Evolutionary conservation across 2,797 vertebrate species (phyloP).

Genomic region (Lates japonicus): DNA sequence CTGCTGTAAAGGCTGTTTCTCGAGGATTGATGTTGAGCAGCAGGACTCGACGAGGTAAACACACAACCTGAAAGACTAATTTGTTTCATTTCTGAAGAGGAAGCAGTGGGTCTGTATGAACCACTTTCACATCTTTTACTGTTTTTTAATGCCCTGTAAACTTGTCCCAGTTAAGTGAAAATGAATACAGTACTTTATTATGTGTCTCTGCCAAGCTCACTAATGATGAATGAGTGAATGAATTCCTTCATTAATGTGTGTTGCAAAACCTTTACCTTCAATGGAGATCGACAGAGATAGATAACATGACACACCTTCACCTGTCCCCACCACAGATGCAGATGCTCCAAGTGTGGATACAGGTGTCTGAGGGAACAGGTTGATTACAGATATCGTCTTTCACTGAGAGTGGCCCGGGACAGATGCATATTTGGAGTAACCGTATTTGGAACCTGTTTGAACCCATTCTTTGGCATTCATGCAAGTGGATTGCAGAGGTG

Average conservation of each 20-base stretch:
- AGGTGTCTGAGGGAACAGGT: slow-evolving; percentile 81
- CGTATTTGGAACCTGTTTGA: slow-evolving; percentile 93
- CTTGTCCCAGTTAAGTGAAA: neutral
- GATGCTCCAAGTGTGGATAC: slow-evolving; percentile 89
- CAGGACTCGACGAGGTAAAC: slow-evolving; percentile 68
- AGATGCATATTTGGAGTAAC: slow-evolving; percentile 88
- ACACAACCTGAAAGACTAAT: neutral
- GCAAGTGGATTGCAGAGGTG: slow-evolving; percentile 91
- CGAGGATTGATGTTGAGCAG: slow-evolving; percentile 64
- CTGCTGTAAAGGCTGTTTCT: slow-evolving; percentile 81
- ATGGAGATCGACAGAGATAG: neutral
- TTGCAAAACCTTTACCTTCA: neutral
- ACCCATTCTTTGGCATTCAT: slow-evolving; percentile 91
- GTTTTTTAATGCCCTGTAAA: neutral
- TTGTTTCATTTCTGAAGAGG: neutral
- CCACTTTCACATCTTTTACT: neutral
- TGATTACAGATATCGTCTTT: slow-evolving; percentile 91
- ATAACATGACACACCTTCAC: neutral
- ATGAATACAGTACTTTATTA: rapidly evolving
- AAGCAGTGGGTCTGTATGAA: no score
- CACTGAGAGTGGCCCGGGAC: slow-evolving; percentile 87
- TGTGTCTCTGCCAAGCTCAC: neutral
- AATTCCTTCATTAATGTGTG: no score
- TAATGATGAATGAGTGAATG: neutral
- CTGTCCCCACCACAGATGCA: slow-evolving; percentile 80